These are phyloP conservation scores for Arbacia lixula DNA, from an alignment of 53 echinoderm and acorn worm species.

Conservation along the genomic window DNA sequence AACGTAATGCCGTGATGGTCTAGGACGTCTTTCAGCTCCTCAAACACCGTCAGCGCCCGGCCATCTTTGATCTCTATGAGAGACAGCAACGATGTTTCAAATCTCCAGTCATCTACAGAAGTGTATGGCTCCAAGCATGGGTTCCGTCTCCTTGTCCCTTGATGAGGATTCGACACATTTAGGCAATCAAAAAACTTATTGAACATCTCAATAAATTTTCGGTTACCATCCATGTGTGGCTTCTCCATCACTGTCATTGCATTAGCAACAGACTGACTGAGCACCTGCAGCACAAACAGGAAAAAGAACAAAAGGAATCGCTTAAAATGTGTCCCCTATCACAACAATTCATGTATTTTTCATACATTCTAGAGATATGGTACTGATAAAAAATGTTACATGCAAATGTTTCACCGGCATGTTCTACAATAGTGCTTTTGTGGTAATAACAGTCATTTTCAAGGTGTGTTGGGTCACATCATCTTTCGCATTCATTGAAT, in stretches of 20 bases:
- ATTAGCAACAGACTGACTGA: conserved; percentile 12
- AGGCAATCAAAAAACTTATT: conserved; percentile 32
- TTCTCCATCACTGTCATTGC: not conserved
- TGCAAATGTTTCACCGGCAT: too few species aligned
- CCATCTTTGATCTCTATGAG: too few species aligned
- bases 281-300: not conserved
- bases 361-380: not conserved
- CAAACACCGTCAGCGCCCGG: too few species aligned
- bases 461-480: too few species aligned
- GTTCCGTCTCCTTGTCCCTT: not conserved
- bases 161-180: not conserved
- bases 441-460: not conserved
- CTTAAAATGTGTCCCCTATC: not conserved
- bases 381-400: not conserved
- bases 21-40: too few species aligned
- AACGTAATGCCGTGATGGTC: too few species aligned
- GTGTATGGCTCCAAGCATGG: not conserved
- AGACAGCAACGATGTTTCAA: too few species aligned
- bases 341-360: not conserved
- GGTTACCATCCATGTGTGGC: not conserved
- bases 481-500: too few species aligned
- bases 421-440: not conserved
- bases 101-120: not conserved
- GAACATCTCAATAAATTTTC: not conserved
- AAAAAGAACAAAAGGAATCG: not conserved